A percentile compares a stretch with the other conserved stretches of the same genome.
Evolutionary conservation across 2,113 vertebrate genomes (phyloP).

Genomic region (Phalacrocorax carbo): DNA sequence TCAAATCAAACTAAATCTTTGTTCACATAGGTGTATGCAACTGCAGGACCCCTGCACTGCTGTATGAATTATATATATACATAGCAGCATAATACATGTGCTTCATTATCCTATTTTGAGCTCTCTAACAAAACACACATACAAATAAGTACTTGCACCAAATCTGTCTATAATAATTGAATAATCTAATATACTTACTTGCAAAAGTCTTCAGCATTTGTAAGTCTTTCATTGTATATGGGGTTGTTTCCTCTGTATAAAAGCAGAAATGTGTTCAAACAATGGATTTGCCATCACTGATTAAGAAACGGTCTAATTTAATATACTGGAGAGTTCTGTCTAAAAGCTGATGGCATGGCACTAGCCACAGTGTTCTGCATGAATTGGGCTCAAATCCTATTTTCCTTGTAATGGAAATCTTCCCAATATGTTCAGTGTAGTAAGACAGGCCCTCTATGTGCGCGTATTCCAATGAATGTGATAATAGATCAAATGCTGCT

Average conservation of each 20-base stretch:
- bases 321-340: background rate
- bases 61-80: background rate
- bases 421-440: background rate
- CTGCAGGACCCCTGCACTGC: background rate
- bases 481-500: background rate
- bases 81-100: background rate
- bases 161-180: conserved; percentile 3
- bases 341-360: background rate
- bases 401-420: background rate
- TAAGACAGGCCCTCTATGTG: background rate
- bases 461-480: background rate
- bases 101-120: background rate
- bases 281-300: background rate
- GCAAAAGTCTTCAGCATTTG: background rate
- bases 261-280: background rate
- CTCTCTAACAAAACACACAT: background rate
- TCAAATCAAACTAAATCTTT: background rate
- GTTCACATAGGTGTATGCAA: background rate
- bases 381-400: background rate
- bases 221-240: background rate
- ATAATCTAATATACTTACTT: background rate
- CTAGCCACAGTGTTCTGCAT: background rate
- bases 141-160: background rate
- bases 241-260: background rate
- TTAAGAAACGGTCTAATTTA: background rate